A percentile compares a stretch with the other conserved stretches of the same genome.
phyloP scores from a whole-genome alignment of 2,113 vertebrate genomes.

The Onychostruthus taczanowskii region DNA sequence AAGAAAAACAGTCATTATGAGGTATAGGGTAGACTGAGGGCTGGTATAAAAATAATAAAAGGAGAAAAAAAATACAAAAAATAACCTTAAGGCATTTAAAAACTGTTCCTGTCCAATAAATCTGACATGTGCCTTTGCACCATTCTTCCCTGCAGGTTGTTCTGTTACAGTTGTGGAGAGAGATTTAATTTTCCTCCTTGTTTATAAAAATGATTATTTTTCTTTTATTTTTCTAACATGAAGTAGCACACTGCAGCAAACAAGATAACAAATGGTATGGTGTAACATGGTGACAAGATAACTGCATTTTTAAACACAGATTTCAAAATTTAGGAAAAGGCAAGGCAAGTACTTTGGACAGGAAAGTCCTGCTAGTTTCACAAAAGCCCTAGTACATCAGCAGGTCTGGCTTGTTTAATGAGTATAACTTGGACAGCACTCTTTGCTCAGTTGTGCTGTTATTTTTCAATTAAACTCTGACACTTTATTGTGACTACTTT shows the following conservation, averaged over 20 bases:
- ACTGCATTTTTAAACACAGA: not conserved
- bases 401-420: not conserved
- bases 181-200: not conserved
- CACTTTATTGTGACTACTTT: not conserved
- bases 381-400: not conserved
- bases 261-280: not conserved
- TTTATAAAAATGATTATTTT: not conserved
- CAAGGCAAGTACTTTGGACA: not conserved
- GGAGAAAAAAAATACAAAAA: not conserved
- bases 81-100: not conserved
- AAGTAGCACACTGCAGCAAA: not conserved
- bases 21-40: not conserved
- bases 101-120: not conserved
- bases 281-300: not conserved
- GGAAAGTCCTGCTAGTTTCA: not conserved
- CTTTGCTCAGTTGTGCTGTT: not conserved
- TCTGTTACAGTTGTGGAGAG: not conserved
- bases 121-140: not conserved
- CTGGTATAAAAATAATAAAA: not conserved
- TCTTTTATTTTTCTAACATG: not conserved
- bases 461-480: not conserved
- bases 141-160: not conserved
- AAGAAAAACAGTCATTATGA: not conserved
- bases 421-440: not conserved
- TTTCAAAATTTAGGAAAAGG: not conserved